Percentiles rank a stretch among this genome's conserved stretches.
Evolutionary conservation across 2,888 invertebrate genomes (phyloP).

Genomic region (Bombylius major): DNA sequence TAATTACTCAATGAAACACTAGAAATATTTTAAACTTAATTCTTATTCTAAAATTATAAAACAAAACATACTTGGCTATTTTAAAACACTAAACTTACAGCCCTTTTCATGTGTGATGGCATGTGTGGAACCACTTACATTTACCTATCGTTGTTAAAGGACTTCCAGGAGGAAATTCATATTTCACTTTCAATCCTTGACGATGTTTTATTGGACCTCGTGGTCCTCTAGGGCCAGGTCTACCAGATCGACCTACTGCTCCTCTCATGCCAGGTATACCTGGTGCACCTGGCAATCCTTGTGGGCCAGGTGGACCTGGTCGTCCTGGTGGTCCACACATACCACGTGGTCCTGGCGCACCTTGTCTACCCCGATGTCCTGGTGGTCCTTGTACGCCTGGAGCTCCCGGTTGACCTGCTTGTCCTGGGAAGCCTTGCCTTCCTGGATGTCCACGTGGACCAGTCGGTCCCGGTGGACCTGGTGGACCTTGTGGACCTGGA

Average conservation of each 20-base stretch:
- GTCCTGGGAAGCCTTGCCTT: slow-evolving; percentile 50
- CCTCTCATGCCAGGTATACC: slow-evolving; percentile 54
- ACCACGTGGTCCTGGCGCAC: no score
- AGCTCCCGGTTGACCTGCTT: slow-evolving; percentile 56
- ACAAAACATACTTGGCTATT: no score
- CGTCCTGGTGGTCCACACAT: slow-evolving; percentile 26
- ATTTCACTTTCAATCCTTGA: slow-evolving; percentile 48
- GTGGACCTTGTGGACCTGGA: slow-evolving; percentile 51
- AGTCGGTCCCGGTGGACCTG: slow-evolving; percentile 55
- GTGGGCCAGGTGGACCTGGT: slow-evolving; percentile 49
- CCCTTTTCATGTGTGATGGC: no score
- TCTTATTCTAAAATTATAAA: no score
- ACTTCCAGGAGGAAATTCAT: no score
- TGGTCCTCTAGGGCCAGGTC: slow-evolving; percentile 47
- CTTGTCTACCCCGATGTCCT: slow-evolving; percentile 37
- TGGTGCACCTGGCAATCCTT: slow-evolving; percentile 49
- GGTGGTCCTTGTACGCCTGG: slow-evolving; percentile 69
- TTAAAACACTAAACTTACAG: no score
- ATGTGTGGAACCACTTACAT: no score
- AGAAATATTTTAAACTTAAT: no score
- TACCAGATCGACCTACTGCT: slow-evolving; percentile 45
- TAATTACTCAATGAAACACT: no score
- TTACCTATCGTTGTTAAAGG: no score
- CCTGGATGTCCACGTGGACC: slow-evolving; percentile 48
- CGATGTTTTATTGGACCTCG: slow-evolving; percentile 57